A percentile compares a stretch with the other conserved stretches of the same genome.
phyloP scores from a whole-genome alignment of 2,113 vertebrate species.

The Theropithecus gelada region DNA sequence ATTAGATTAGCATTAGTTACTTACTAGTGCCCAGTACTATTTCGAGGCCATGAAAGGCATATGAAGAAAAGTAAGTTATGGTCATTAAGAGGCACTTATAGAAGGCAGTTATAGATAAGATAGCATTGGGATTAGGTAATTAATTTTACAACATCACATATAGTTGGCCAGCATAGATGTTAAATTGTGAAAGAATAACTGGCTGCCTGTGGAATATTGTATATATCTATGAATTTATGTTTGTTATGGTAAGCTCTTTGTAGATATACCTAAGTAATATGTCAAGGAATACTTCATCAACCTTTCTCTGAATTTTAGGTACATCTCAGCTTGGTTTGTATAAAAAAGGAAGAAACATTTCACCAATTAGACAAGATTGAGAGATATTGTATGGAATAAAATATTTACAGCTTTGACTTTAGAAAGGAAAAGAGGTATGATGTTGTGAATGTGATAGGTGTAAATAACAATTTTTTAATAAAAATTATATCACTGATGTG shows the following conservation, averaged over 20 bases:
- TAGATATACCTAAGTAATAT: neutral
- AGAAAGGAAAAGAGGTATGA: neutral
- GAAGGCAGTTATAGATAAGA: neutral
- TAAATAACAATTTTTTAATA: neutral
- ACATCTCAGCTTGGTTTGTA: neutral
- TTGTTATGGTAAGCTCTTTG: neutral
- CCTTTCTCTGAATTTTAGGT: neutral
- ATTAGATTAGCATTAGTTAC: conserved; percentile 11
- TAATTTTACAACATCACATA: neutral
- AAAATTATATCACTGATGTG: neutral
- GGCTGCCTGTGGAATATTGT: neutral
- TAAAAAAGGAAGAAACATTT: neutral
- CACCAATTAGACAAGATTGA: neutral
- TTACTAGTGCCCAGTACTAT: neutral
- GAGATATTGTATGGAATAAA: conserved; percentile 13
- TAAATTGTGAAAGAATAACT: neutral
- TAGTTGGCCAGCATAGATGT: neutral
- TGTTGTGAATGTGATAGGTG: neutral
- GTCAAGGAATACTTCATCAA: neutral
- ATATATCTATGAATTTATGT: neutral
- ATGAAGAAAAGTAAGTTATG: conserved; percentile 7
- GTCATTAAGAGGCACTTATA: neutral
- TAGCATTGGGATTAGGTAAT: neutral
- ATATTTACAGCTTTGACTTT: conserved; percentile 23
- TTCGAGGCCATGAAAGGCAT: neutral